Percentiles rank a stretch among this genome's conserved stretches.
Conservation (phyloP, 2,113 vertebrate species). For the Chrysemys picta region DNA sequence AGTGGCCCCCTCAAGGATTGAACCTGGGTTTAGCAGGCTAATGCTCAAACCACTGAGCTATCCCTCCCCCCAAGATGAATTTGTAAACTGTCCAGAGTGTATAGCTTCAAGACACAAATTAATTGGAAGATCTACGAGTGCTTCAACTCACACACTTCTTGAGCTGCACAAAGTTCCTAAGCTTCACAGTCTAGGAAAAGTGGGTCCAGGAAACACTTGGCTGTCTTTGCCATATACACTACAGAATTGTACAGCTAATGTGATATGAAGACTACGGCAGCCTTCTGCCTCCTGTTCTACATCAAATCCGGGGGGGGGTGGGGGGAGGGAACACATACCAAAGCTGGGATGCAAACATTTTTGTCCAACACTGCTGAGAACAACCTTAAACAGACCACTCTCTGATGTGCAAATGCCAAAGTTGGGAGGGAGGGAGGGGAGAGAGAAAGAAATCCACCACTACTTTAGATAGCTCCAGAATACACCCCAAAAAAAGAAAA, state of each 20-base stretch:
- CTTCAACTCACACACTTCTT: neutral
- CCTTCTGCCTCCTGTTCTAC: neutral
- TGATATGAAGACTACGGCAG: neutral
- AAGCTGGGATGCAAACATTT: neutral
- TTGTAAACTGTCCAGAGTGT: neutral
- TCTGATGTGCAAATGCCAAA: neutral
- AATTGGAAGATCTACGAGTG: neutral
- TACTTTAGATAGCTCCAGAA: neutral
- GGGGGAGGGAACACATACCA: neutral
- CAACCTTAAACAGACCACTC: neutral
- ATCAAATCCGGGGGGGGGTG: neutral
- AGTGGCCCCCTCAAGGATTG: too few species aligned
- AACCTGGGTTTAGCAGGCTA: too few species aligned
- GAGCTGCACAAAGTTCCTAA: neutral
- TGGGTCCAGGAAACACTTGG: neutral
- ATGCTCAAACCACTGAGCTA: too few species aligned
- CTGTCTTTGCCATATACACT: neutral
- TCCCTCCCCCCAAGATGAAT: neutral
- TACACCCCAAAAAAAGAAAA: neutral
- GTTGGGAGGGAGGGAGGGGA: neutral
- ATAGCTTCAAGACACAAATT: neutral
- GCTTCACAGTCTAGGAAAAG: neutral
- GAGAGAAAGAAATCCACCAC: neutral
- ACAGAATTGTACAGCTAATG: neutral
- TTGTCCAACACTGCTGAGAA: neutral